These are phyloP conservation scores for Edolisoma coerulescens DNA, from an alignment of 2,113 vertebrate genomes.

Conservation along the genomic window DNA sequence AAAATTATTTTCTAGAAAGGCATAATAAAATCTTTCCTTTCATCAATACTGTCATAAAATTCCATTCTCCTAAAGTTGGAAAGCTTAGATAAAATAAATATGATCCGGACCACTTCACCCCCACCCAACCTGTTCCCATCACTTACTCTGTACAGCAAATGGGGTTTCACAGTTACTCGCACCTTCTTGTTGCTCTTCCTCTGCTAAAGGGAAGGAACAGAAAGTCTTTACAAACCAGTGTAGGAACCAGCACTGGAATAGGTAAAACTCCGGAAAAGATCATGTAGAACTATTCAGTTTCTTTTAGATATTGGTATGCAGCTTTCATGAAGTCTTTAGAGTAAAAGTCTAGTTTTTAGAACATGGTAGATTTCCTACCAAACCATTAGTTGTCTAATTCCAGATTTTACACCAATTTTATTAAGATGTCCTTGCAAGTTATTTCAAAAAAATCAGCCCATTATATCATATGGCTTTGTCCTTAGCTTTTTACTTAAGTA, in stretches of 20 bases:
- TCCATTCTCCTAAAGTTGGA: background rate
- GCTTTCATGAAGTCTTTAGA: background rate
- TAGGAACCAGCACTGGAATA: background rate
- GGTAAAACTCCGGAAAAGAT: background rate
- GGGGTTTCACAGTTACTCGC: constrained; percentile 94
- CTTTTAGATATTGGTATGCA: background rate
- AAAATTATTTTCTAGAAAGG: background rate
- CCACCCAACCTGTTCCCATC: background rate
- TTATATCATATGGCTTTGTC: background rate
- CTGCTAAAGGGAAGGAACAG: constrained; percentile 70
- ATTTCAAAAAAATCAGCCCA: background rate
- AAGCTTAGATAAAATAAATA: background rate
- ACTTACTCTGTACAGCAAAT: constrained; percentile 93
- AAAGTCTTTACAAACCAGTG: background rate
- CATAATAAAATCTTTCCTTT: background rate
- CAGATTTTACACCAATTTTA: background rate
- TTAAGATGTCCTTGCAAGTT: background rate
- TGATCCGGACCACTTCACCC: background rate
- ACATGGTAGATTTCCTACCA: background rate
- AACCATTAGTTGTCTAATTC: background rate
- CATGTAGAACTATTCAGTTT: background rate
- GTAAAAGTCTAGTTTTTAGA: background rate
- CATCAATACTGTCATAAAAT: background rate
- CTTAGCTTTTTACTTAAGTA: background rate
- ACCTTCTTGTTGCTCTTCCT: constrained; percentile 94